Evolutionary conservation across 2,797 vertebrate species (phyloP).

Genomic region (Amblyraja radiata): DNA sequence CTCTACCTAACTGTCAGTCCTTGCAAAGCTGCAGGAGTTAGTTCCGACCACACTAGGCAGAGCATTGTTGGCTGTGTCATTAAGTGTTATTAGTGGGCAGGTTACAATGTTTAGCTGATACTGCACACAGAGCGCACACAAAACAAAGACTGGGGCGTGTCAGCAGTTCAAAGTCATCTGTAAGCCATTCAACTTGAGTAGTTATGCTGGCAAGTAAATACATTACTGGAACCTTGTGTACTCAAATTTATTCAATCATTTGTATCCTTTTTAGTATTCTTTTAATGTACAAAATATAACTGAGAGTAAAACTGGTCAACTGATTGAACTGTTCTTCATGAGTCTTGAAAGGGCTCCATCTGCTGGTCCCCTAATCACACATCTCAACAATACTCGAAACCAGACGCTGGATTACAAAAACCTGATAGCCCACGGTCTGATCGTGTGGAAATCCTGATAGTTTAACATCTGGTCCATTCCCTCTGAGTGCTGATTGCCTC

Average conservation of each 20-base stretch:
- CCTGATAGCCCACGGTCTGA: too few relatives aligned
- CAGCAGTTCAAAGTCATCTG: neutral
- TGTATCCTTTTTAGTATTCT: neutral
- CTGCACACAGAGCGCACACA: slow-evolving; percentile 5
- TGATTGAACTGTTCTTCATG: neutral
- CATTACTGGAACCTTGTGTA: neutral
- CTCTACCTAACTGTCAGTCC: neutral
- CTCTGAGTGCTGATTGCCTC: too few relatives aligned
- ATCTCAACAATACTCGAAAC: neutral
- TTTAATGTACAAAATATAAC: neutral
- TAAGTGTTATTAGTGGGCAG: neutral
- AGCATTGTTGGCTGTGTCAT: neutral
- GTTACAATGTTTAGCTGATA: neutral
- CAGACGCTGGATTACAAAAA: neutral
- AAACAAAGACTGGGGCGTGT: neutral
- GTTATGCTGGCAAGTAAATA: neutral
- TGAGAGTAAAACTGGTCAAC: neutral
- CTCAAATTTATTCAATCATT: neutral
- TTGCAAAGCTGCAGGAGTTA: neutral
- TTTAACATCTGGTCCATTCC: too few relatives aligned
- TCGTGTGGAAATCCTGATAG: too few relatives aligned
- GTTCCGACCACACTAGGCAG: neutral
- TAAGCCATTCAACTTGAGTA: neutral
- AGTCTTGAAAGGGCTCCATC: neutral
- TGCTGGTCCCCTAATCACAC: neutral